Conservation (phyloP, 2,888 invertebrate species). For the Cartodere bifasciata region DNA sequence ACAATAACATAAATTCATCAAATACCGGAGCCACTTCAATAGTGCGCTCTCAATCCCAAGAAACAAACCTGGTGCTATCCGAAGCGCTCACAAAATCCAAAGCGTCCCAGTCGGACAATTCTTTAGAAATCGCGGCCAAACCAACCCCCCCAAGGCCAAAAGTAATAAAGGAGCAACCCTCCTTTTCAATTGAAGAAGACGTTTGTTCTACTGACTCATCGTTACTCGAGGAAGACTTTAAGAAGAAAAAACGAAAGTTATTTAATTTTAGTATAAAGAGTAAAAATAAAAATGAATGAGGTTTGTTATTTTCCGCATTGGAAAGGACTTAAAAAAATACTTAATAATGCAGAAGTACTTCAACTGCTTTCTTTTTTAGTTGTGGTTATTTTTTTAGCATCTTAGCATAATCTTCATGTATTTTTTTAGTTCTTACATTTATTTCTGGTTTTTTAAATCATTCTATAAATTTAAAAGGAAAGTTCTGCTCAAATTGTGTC, state of each 20-base stretch:
- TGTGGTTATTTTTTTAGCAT: too few relatives aligned
- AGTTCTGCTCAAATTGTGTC: too few relatives aligned
- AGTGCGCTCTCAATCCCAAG: conserved; percentile 40
- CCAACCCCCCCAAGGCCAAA: conserved; percentile 15
- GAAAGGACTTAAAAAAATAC: too few relatives aligned
- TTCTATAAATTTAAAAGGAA: too few relatives aligned
- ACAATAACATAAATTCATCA: conserved; percentile 30
- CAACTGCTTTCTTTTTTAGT: too few relatives aligned
- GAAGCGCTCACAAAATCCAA: conserved; percentile 28
- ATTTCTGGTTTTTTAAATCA: too few relatives aligned
- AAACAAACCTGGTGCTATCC: conserved; percentile 32
- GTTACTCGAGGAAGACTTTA: conserved; percentile 47
- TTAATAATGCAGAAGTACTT: too few relatives aligned
- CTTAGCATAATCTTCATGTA: too few relatives aligned
- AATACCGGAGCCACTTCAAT: conserved; percentile 15
- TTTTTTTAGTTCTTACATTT: too few relatives aligned
- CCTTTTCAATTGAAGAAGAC: conserved; percentile 48
- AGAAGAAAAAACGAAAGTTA: conserved; percentile 49
- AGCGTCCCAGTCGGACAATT: conserved; percentile 40
- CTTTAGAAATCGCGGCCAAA: conserved; percentile 18
- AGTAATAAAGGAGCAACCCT: conserved; percentile 28
- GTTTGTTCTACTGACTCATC: conserved; percentile 58
- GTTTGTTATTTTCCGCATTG: too few relatives aligned
- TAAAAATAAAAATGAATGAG: conserved; percentile 35
- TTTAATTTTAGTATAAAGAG: conserved; percentile 50